These are phyloP conservation scores for Dyspetes luteomarginatus DNA, from an alignment of 2,888 invertebrate genomes.

Conservation along the genomic window DNA sequence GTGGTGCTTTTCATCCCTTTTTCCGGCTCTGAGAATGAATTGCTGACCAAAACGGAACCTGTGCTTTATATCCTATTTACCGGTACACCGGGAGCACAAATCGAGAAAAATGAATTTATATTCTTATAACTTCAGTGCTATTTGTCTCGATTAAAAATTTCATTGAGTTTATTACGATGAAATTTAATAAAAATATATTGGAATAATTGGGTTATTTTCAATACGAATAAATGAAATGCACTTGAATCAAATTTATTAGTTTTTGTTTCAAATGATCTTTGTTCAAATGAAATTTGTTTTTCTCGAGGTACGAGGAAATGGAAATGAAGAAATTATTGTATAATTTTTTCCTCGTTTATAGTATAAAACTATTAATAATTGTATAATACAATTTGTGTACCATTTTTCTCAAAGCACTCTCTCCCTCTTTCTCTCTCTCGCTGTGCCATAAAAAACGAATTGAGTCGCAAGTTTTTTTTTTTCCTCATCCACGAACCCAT, in stretches of 20 bases:
- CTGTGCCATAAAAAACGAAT: neutral
- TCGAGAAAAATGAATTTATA: neutral
- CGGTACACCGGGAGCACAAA: neutral
- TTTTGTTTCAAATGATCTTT: too few species aligned
- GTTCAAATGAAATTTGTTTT: too few species aligned
- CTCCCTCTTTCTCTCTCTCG: neutral
- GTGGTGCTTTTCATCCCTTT: constrained; percentile 22
- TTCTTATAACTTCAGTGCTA: neutral
- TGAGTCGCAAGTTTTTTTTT: neutral
- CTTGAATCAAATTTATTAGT: neutral
- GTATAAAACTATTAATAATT: neutral
- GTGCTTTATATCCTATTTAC: neutral
- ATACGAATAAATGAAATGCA: neutral
- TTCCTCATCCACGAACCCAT: constrained; percentile 7
- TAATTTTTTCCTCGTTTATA: too few species aligned
- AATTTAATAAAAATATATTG: too few species aligned
- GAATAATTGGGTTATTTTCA: neutral
- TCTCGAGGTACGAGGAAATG: too few species aligned
- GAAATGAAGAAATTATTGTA: too few species aligned
- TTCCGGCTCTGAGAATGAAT: neutral
- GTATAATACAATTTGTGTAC: neutral
- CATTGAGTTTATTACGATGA: too few species aligned
- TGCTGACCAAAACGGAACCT: neutral
- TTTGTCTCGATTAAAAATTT: neutral
- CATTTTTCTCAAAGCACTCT: neutral